Evolutionary conservation across 2,888 invertebrate species (phyloP), one percentile per base, ranked within the genome.

Genomic region (Acanthopleura granulata): DNA sequence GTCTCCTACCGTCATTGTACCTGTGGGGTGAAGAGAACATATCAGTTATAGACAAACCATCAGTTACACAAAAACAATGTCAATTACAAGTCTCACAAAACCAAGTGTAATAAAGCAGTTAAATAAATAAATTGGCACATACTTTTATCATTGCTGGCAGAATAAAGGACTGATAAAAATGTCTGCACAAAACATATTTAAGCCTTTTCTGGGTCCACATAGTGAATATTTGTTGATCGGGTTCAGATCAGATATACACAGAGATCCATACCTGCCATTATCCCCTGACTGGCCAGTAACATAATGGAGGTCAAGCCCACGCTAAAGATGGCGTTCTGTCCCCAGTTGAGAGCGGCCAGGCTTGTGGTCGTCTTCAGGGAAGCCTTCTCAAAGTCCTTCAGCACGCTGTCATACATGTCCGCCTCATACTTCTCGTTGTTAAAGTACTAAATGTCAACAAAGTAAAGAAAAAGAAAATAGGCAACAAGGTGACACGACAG

Each of bases 31-130:
- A 40, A 40, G 40, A 40, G 3, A 40, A 40, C 40, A 40, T 78
- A 98, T 94, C 77, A 99, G 92, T 15, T 98, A 97, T 92, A 99
- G 99, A 11, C 98, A 93, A 74, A 98, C 95, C 92, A 99, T 99
- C 75, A 99, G 93, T 92, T 99, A 99, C 72, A 99, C 98, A 69
- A 98, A 98, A 99, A 99, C 77, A 99, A n/a, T n/a, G n/a, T n/a
- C n/a, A n/a, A n/a, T n/a, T n/a, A n/a, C n/a, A n/a, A n/a, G n/a
- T n/a, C n/a, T n/a, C n/a, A n/a, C n/a, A n/a, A n/a, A n/a, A n/a
- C n/a, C n/a, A n/a, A n/a, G n/a, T n/a, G n/a, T n/a, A n/a, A n/a
- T n/a, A n/a, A n/a, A n/a, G n/a, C n/a, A n/a, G n/a, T n/a, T n/a
- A n/a, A n/a, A n/a, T n/a, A n/a, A n/a, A n/a, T n/a, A n/a, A n/a